Percentiles rank a stretch among this genome's conserved stretches.
Conservation (phyloP, 2,113 vertebrate genomes). For the Amphiprion ocellaris region DNA sequence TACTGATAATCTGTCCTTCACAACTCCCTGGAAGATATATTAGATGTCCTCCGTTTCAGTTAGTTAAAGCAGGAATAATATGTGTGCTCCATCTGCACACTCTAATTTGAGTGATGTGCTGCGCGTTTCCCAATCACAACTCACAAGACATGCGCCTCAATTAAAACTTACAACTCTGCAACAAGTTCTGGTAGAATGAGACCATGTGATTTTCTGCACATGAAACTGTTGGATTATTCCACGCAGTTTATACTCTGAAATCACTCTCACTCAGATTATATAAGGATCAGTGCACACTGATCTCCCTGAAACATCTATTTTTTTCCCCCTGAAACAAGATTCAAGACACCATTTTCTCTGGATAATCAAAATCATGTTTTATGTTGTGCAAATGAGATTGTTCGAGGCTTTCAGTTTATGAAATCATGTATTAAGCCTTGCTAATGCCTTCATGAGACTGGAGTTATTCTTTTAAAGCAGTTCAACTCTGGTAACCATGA, state of each 20-base stretch:
- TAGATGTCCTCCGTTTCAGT: slow-evolving; percentile 4
- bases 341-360: slow-evolving; percentile 25
- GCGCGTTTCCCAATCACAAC: not conserved
- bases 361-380: slow-evolving; percentile 36
- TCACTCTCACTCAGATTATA: slow-evolving; percentile 48
- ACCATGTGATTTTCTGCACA: slow-evolving; percentile 1
- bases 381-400: slow-evolving; percentile 31
- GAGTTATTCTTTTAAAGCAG: not conserved
- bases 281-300: slow-evolving; percentile 43
- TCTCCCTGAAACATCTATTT: slow-evolving; percentile 26
- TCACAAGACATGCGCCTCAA: slow-evolving; percentile 15
- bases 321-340: slow-evolving; percentile 17
- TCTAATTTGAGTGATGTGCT: slow-evolving; percentile 21
- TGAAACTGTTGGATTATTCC: slow-evolving; percentile 25
- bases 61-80: slow-evolving; percentile 39
- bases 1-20: slow-evolving; percentile 26
- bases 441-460: not conserved
- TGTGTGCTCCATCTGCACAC: slow-evolving; percentile 26
- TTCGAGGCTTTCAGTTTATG: slow-evolving; percentile 24
- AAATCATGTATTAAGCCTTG: slow-evolving; percentile 10
- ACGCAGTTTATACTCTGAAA: slow-evolving; percentile 28
- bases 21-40: slow-evolving; percentile 16
- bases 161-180: slow-evolving; percentile 31
- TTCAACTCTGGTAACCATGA: not conserved
- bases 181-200: slow-evolving; percentile 32